A percentile compares a stretch with the other conserved stretches of the same genome.
phyloP scores from a whole-genome alignment of 2,113 vertebrate species.

The Ellobius talpinus region DNA sequence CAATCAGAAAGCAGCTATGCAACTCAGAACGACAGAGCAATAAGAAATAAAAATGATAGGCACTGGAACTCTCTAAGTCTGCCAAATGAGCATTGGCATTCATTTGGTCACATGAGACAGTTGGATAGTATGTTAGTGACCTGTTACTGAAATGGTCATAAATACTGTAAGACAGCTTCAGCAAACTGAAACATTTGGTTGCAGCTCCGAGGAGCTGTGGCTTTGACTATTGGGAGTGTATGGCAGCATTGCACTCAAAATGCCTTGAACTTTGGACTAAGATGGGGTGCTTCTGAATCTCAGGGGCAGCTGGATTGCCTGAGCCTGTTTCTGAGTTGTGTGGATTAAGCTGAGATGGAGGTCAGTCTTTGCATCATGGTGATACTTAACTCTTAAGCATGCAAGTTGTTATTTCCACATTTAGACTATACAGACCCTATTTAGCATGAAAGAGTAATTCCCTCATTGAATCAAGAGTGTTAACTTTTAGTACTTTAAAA shows the following conservation, averaged over 20 bases:
- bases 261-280: neutral
- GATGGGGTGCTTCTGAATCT: conserved; percentile 9
- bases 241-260: neutral
- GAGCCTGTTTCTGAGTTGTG: neutral
- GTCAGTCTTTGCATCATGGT: neutral
- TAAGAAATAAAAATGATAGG: neutral
- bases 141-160: neutral
- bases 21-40: conserved; percentile 18
- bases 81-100: neutral
- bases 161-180: neutral
- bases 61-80: neutral
- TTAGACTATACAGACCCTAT: neutral
- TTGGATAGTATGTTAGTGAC: neutral
- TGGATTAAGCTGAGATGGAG: neutral
- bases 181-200: neutral
- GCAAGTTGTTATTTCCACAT: neutral
- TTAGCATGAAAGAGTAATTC: neutral
- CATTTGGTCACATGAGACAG: conserved; percentile 11
- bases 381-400: neutral
- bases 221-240: neutral
- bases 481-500: neutral
- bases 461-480: neutral
- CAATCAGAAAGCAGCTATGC: neutral
- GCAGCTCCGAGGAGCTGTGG: neutral
- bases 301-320: neutral